Evolutionary conservation across 2,888 invertebrate genomes (phyloP), one percentile per base, ranked within the genome.

Genomic region (Caenorhabditis zanzibari): DNA sequence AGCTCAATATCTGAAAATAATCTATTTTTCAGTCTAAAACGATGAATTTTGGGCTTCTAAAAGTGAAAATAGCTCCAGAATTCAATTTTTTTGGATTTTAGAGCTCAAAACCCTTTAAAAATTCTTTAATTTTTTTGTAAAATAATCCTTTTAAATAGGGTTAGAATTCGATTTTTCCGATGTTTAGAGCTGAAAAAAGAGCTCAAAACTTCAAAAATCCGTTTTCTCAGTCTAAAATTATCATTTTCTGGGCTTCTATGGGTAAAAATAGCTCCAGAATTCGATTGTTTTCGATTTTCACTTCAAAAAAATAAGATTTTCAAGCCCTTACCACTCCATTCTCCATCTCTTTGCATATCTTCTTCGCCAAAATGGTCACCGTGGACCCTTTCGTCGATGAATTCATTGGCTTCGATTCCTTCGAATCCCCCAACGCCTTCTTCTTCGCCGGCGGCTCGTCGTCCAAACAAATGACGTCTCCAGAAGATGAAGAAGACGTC

Each of bases 361-460:
- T 58, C 26, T 72, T 72, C 12, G 71, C 71, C 32, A 59, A 22
- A 44, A 59, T 10, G 1, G 71, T 47, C 2, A 59, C 47, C 2
- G 44, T 26, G 44, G 38, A 41, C 24, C 54, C 69, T 44, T 58
- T 58, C 0, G 58, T 72, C 2, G 47, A 19, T 22, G 54, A 32
- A 10, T 32, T 66, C 49, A 16, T n/a, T 6, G 49, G 52, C 14
- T 28, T 38, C 38, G 38, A 38, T 6, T 4, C 19, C 47, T 19
- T 47, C 47, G 38, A 38, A 6, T 2, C 5, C 22, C 24, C 22
- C 22, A 19, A 38, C 4, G 49, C 9, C 32, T 49, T 28, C 38
- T 73, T 73, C 61, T 73, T 73, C 10, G 38, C 59, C 3, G 72
- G 72, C 24, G 72, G 72, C 35, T 73, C 72, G 3, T 73, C 69